Percentiles rank a stretch among this genome's conserved stretches.
phyloP scores from a whole-genome alignment of 2,113 vertebrate species.

The Monopterus albus region DNA sequence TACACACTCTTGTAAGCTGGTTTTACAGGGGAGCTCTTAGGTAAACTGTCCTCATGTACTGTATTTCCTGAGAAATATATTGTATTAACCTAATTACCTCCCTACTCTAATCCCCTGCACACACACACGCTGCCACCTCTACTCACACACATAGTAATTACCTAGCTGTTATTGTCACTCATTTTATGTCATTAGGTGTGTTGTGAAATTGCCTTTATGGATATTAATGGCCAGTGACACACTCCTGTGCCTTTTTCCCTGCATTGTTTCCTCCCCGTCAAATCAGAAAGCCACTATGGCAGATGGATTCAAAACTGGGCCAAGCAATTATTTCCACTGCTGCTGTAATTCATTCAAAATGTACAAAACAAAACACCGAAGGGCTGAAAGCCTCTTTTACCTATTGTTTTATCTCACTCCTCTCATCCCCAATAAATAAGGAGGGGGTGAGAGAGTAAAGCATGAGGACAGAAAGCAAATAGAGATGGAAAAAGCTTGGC shows the following conservation, averaged over 20 bases:
- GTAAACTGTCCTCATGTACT: constrained; percentile 2
- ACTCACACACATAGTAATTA: constrained; percentile 35
- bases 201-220: constrained; percentile 69
- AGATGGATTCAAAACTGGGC: constrained; percentile 75
- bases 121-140: background rate
- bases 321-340: constrained; percentile 68
- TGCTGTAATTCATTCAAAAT: constrained; percentile 55
- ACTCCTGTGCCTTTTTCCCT: constrained; percentile 31
- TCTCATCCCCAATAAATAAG: constrained; percentile 38
- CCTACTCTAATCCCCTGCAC: background rate
- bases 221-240: constrained; percentile 60
- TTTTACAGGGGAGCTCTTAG: background rate
- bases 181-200: constrained; percentile 68
- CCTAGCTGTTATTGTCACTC: constrained; percentile 56
- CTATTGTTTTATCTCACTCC: constrained; percentile 33
- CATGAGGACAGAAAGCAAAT: constrained; percentile 9
- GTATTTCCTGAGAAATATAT: too few relatives aligned
- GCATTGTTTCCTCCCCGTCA: constrained; percentile 56
- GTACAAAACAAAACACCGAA: constrained; percentile 11
- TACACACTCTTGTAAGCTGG: too few relatives aligned
- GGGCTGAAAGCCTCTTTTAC: constrained; percentile 19
- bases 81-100: constrained; percentile 3
- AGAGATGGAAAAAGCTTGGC: constrained; percentile 8
- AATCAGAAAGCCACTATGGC: constrained; percentile 47
- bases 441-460: background rate